phyloP scores from a whole-genome alignment of 1,140 invertebrate genomes.

The Vollenhovia emeryi region DNA sequence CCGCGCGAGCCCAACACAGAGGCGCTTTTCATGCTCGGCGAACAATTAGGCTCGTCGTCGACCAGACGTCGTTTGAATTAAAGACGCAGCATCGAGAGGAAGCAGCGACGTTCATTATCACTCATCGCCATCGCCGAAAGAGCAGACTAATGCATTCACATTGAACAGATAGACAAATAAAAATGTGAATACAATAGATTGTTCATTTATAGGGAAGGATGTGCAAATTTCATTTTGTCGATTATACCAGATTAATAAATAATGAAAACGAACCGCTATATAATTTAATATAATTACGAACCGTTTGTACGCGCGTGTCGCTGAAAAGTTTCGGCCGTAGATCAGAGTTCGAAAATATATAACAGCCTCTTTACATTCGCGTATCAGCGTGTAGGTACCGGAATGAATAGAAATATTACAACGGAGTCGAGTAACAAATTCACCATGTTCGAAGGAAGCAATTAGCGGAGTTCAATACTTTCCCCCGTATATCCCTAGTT shows the following conservation, averaged over 20 bases:
- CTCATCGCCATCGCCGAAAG: not conserved
- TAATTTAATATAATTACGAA: not conserved
- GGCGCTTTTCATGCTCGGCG: constrained; percentile 65
- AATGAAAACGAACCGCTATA: not conserved
- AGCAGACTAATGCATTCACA: not conserved
- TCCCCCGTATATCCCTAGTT: not conserved
- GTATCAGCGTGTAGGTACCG: not conserved
- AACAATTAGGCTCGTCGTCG: constrained; percentile 36
- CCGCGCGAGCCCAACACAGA: constrained; percentile 42
- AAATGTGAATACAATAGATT: not conserved
- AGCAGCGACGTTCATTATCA: not conserved
- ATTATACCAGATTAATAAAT: too few relatives aligned
- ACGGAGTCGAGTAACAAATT: not conserved
- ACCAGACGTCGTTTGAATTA: constrained; percentile 13
- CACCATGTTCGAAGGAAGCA: not conserved
- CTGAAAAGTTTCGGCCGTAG: not conserved
- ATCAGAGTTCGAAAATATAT: not conserved
- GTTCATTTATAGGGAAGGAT: not conserved
- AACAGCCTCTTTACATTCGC: not conserved
- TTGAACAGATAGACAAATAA: not conserved
- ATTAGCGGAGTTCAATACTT: constrained; percentile 17
- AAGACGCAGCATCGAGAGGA: not conserved
- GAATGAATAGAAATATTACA: constrained; percentile 16
- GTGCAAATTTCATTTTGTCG: not conserved
- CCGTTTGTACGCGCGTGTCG: not conserved